These are phyloP conservation scores for Drosophila recens DNA, from an alignment of 2,888 invertebrate genomes.

Conservation along the genomic window DNA sequence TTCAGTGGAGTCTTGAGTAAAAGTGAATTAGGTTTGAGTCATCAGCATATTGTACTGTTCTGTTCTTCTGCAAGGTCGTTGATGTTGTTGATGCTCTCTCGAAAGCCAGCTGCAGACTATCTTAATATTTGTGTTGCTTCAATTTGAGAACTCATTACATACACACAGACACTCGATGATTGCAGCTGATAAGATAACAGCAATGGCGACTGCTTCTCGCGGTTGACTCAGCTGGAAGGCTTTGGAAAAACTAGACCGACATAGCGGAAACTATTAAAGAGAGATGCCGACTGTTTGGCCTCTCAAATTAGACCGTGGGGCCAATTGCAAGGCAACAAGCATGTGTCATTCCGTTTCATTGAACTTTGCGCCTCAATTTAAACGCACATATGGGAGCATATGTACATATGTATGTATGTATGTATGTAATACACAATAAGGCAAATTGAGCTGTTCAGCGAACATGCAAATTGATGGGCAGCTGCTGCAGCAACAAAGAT, in stretches of 20 bases:
- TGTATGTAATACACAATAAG: constrained; percentile 8
- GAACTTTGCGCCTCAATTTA: constrained; percentile 60
- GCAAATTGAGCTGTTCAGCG: constrained; percentile 57
- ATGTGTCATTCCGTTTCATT: constrained; percentile 77
- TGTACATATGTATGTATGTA: background rate
- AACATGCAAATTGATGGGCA: constrained; percentile 56
- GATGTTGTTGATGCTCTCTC: constrained; percentile 22
- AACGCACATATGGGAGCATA: constrained; percentile 2
- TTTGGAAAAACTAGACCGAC: constrained; percentile 8
- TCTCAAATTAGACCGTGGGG: constrained; percentile 57
- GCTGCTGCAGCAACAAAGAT: constrained; percentile 3
- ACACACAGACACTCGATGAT: constrained; percentile 22
- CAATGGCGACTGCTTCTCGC: background rate
- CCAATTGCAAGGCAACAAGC: constrained; percentile 52
- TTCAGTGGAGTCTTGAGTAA: constrained; percentile 37
- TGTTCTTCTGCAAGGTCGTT: constrained; percentile 58
- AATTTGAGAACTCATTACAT: constrained; percentile 4
- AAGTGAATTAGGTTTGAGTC: constrained; percentile 66
- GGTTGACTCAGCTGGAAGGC: constrained; percentile 50
- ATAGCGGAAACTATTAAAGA: constrained; percentile 41
- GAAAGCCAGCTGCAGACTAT: constrained; percentile 32
- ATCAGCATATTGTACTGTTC: constrained; percentile 34
- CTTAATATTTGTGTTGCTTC: background rate
- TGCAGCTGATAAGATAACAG: constrained; percentile 56
- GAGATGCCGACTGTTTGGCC: constrained; percentile 31